phyloP scores from a whole-genome alignment of 2,888 invertebrate species.

The Dorcus parallelipipedus region DNA sequence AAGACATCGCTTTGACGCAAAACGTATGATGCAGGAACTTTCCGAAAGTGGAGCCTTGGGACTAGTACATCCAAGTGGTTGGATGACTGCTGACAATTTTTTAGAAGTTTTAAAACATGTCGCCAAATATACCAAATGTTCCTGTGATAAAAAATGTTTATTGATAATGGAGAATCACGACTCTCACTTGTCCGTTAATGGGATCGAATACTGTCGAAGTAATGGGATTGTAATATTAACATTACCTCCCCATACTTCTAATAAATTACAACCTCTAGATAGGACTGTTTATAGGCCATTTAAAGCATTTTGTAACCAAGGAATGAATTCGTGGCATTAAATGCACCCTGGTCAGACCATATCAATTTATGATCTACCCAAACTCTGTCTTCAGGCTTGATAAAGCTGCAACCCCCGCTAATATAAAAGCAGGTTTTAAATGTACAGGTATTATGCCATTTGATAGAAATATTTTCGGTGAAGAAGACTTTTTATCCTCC shows the following conservation, averaged over 20 bases:
- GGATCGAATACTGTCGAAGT: conserved; percentile 35
- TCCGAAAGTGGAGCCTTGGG: conserved; percentile 14
- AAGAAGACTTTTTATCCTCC: conserved; percentile 12
- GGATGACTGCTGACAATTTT: conserved; percentile 36
- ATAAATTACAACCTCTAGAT: conserved; percentile 33
- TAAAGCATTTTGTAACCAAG: conserved; percentile 21
- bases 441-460: conserved; percentile 2
- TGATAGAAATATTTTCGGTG: conserved; percentile 11
- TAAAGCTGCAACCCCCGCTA: conserved; percentile 12
- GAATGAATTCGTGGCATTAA: conserved; percentile 24
- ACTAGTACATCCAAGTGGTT: conserved; percentile 26
- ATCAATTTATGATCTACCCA: conserved; percentile 24
- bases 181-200: conserved; percentile 28
- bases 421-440: conserved; percentile 7
- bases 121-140: conserved; percentile 31
- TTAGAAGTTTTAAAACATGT: conserved; percentile 34
- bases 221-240: conserved; percentile 33
- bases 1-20: conserved; percentile 12
- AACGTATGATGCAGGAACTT: conserved; percentile 17
- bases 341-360: conserved; percentile 27
- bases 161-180: conserved; percentile 37
- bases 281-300: conserved; percentile 28
- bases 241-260: conserved; percentile 29
- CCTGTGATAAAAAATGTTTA: conserved; percentile 30
- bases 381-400: conserved; percentile 16